Percentiles rank a stretch among this genome's conserved stretches.
Evolutionary conservation across 2,888 invertebrate genomes (phyloP).

Genomic region (Agrenia bidenticulata): DNA sequence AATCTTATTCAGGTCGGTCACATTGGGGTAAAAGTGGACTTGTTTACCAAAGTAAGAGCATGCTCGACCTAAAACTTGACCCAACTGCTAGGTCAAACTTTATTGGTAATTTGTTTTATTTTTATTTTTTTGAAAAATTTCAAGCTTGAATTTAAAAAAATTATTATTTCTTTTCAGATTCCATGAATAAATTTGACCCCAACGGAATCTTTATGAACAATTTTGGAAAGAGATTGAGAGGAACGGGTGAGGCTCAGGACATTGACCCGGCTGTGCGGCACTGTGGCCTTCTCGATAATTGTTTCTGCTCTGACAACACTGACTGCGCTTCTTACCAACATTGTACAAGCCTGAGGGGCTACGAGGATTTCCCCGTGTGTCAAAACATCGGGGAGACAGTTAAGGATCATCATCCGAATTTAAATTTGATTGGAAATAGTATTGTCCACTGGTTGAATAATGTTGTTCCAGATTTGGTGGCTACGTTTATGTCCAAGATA

Average conservation of each 20-base stretch:
- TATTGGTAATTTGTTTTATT: background rate
- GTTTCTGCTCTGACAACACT: slow-evolving; percentile 11
- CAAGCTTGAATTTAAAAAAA: too few species aligned
- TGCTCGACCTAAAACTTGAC: slow-evolving; percentile 18
- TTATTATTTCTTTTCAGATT: background rate
- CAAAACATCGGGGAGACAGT: slow-evolving; percentile 9
- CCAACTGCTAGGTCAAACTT: slow-evolving; percentile 11
- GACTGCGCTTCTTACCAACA: slow-evolving; percentile 19
- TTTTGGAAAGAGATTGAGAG: slow-evolving; percentile 18
- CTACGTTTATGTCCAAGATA: too few species aligned
- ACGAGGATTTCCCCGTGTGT: slow-evolving; percentile 4
- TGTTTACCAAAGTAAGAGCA: slow-evolving; percentile 24
- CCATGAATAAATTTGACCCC: slow-evolving; percentile 16
- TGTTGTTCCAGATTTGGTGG: too few species aligned
- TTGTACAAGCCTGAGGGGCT: slow-evolving; percentile 7
- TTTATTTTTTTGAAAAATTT: background rate
- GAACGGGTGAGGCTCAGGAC: background rate
- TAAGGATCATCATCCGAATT: too few species aligned
- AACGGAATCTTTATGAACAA: slow-evolving; percentile 22
- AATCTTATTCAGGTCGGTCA: slow-evolving; percentile 18
- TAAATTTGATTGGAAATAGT: too few species aligned
- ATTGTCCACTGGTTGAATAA: too few species aligned
- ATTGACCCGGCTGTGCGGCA: slow-evolving; percentile 9
- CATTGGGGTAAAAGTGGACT: slow-evolving; percentile 35
- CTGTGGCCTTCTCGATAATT: slow-evolving; percentile 31